These are phyloP conservation scores for Orcinus orca DNA, from an alignment of 2,113 vertebrate genomes.

Conservation along the genomic window DNA sequence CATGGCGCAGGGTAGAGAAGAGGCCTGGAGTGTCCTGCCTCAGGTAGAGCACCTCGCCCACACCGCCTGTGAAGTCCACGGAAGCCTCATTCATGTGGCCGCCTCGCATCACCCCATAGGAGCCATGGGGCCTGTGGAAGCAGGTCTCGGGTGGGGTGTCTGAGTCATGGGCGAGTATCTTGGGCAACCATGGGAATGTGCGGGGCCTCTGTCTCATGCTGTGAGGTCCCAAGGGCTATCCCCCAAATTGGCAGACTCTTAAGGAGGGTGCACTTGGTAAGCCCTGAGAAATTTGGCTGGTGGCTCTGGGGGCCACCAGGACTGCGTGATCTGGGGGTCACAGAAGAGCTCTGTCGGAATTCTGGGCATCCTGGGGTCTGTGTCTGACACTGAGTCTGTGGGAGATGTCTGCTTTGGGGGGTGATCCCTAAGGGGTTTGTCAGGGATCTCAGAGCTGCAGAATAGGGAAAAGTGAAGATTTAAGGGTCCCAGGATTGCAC, in stretches of 20 bases:
- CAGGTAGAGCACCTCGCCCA: slow-evolving; percentile 80
- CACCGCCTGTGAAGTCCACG: slow-evolving; percentile 84
- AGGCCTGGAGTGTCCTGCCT: slow-evolving; percentile 62
- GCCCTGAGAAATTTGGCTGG: not conserved
- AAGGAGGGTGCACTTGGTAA: not conserved
- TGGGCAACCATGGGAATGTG: accelerated
- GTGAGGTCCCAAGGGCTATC: too few species aligned
- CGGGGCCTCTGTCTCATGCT: not conserved
- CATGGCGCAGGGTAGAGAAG: slow-evolving; percentile 72
- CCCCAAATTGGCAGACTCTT: not conserved
- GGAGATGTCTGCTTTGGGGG: not conserved
- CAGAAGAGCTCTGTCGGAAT: not conserved
- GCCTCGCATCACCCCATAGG: slow-evolving; percentile 81
- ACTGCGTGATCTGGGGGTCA: not conserved
- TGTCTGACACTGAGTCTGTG: not conserved
- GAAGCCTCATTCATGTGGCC: slow-evolving; percentile 86
- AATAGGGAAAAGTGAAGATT: not conserved
- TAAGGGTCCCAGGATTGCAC: not conserved
- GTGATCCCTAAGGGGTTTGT: not conserved
- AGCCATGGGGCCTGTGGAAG: slow-evolving; percentile 80
- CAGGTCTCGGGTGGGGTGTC: not conserved
- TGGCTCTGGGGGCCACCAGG: not conserved
- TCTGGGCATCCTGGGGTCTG: not conserved
- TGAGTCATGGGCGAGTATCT: accelerated
- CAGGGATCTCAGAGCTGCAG: not conserved